Evolutionary conservation across 2,113 vertebrate genomes (phyloP).

Genomic region (Cichladusa arquata): DNA sequence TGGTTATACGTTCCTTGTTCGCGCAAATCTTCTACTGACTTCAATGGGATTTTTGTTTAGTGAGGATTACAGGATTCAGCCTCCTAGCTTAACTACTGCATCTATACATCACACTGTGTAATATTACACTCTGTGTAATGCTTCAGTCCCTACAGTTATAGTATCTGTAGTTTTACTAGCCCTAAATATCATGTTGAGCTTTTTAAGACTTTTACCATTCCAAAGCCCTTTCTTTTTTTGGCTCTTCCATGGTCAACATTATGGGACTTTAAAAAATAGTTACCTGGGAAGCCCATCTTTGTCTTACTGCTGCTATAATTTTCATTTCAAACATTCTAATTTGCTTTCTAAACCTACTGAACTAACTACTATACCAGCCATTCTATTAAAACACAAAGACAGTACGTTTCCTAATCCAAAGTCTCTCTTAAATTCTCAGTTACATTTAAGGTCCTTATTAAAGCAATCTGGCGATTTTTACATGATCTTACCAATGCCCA

Average conservation of each 20-base stretch:
- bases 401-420: not conserved
- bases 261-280: not conserved
- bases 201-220: not conserved
- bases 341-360: conserved; percentile 1
- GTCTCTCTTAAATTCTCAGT: not conserved
- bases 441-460: conserved; percentile 1
- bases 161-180: not conserved
- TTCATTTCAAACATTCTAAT: not conserved
- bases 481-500: not conserved
- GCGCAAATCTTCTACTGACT: conserved; percentile 30
- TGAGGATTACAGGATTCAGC: conserved; percentile 45
- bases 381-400: not conserved
- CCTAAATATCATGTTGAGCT: not conserved
- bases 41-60: conserved; percentile 63
- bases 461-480: not conserved
- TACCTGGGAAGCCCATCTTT: not conserved
- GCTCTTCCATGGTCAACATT: not conserved
- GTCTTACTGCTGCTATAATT: not conserved
- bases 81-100: not conserved
- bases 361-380: not conserved
- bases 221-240: not conserved
- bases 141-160: not conserved
- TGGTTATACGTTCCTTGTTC: conserved; percentile 53
- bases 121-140: too few species aligned
- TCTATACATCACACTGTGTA: not conserved